Base-by-base conservation (phyloP, 1,140 invertebrate species). In the Cylas formicarius region DNA sequence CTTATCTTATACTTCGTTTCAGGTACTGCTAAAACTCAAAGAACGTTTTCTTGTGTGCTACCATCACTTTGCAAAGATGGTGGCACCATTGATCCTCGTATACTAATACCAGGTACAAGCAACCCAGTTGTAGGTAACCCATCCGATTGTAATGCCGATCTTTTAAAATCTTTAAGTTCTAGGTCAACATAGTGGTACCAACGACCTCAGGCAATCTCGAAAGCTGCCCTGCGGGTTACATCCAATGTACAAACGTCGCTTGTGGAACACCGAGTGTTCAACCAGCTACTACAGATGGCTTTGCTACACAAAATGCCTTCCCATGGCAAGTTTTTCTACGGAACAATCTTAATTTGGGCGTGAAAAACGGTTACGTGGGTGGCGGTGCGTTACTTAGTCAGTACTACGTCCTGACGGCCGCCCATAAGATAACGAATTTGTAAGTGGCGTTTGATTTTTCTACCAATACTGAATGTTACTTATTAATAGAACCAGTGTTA, bases 341-440 rank as follows among this genome's bases (percentile, higher is more conserved):
- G 13, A 56, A 59, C 46, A 39, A 29, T 4, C 20, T 10, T 3
- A 32, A 13, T 8, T 18, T 16, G 5, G 32, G 11, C 11, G 27
- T 39, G 1, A 53, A 50, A 34, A 59, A 54, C 14, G 53, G 53
- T 20, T 59, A 61, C 32, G 53, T 51, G 11, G 59, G 59, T 21
- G 52, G 51, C 13, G 59, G 59, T 8, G 57, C 60, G n/a, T 39
- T 61, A 13, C 28, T 61, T 7, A 50, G 56, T 49, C 44, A 41
- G 11, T 44, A 50, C 21, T 35, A 44, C 26, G 57, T 61, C 7
- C 24, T 61, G 21, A 61, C 59, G 7, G 59, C 59, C 21, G 59
- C 59, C 4, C 59, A 61, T 37, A 61, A 61, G 53, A 49, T 61
- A 7, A 26, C 31, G 6, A 52, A 53, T 43, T 44, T 55, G 39